Conservation (phyloP, 1,140 invertebrate genomes). For the Samia ricini region DNA sequence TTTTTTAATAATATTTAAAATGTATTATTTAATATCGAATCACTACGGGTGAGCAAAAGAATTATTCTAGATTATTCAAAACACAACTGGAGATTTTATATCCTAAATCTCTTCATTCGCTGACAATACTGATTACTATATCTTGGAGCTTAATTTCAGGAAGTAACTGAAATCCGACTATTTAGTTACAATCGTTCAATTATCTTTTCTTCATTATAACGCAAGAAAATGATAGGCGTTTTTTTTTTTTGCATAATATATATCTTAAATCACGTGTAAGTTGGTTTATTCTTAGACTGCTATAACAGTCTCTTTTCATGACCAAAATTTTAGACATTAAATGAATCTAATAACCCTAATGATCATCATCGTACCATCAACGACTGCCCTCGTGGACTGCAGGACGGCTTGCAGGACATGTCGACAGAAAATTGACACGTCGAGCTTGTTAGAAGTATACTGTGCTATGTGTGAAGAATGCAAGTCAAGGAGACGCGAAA, state of each 20-base stretch:
- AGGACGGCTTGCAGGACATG: slow-evolving; percentile 43
- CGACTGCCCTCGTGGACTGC: slow-evolving; percentile 37
- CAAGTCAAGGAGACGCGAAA: slow-evolving; percentile 36
- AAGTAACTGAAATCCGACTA: too few relatives aligned
- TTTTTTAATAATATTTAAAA: neutral
- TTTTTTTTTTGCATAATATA: too few relatives aligned
- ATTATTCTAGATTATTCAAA: neutral
- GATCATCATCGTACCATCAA: slow-evolving; percentile 13
- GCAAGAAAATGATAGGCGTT: too few relatives aligned
- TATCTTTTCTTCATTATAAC: too few relatives aligned
- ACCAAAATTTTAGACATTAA: neutral
- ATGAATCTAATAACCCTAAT: neutral
- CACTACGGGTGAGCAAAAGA: neutral
- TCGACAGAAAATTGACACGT: slow-evolving; percentile 16
- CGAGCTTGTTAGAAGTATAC: slow-evolving; percentile 42
- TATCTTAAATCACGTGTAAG: too few relatives aligned
- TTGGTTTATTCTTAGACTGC: too few relatives aligned
- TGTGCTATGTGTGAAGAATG: slow-evolving; percentile 63
- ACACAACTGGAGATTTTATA: too few relatives aligned
- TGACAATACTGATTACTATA: too few relatives aligned
- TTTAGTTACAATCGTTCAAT: too few relatives aligned
- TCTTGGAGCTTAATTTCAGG: too few relatives aligned
- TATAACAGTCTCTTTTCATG: too few relatives aligned
- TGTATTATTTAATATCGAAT: neutral
- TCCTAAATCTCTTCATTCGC: too few relatives aligned